Evolutionary conservation across 2,113 vertebrate species (phyloP).

Genomic region (Lontra canadensis): DNA sequence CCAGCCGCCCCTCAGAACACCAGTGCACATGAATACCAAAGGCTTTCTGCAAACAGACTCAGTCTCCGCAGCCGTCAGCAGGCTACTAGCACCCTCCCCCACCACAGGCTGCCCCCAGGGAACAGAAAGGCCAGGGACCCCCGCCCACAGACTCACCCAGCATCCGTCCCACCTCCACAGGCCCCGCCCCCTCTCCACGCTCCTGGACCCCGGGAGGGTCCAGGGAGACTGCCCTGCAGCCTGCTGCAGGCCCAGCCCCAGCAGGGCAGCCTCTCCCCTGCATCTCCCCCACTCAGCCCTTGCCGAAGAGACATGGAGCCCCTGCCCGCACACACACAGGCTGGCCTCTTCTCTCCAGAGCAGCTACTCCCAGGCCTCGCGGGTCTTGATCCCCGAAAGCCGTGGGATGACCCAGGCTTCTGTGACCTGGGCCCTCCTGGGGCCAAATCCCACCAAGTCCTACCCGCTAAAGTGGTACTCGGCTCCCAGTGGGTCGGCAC

Average conservation of each 20-base stretch:
- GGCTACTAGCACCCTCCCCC: no score
- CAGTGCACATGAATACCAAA: fast-evolving
- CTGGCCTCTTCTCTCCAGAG: not conserved
- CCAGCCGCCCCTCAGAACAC: not conserved
- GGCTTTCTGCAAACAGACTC: no score
- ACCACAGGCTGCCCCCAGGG: not conserved
- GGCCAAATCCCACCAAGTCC: not conserved
- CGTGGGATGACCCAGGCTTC: not conserved
- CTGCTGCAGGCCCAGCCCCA: not conserved
- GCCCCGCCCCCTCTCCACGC: not conserved
- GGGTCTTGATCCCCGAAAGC: fast-evolving
- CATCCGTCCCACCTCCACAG: not conserved
- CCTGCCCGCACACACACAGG: not conserved
- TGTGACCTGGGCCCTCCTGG: not conserved
- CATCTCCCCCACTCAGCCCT: no score
- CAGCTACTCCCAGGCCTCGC: fast-evolving
- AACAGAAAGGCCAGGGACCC: not conserved
- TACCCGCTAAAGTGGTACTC: not conserved
- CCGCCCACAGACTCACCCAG: not conserved
- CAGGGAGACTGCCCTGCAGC: not conserved
- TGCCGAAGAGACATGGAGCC: not conserved
- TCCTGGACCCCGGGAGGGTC: not conserved
- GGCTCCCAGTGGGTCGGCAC: fast-evolving
- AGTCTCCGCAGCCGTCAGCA: not conserved
- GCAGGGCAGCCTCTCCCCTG: not conserved